A percentile compares a stretch with the other conserved stretches of the same genome.
Evolutionary conservation across 1,140 invertebrate genomes (phyloP).

Genomic region (Dryas iulia): DNA sequence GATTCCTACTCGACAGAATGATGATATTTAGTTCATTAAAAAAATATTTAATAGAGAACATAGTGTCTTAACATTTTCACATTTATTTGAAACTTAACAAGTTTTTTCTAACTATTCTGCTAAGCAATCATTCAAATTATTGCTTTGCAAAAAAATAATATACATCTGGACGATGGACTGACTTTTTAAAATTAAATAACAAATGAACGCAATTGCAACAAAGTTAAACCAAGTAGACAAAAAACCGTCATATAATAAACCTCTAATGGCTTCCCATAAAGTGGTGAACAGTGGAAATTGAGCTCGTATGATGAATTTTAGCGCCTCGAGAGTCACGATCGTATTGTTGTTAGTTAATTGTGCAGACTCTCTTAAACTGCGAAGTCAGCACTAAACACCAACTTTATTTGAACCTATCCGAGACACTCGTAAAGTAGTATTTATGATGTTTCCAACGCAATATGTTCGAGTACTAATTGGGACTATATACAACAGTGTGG

Average conservation of each 20-base stretch:
- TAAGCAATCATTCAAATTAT: too few relatives aligned
- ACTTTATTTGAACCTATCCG: conserved; percentile 56
- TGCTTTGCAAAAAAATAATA: too few relatives aligned
- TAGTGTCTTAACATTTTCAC: too few relatives aligned
- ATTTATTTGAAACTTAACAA: too few relatives aligned
- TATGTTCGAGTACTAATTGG: conserved; percentile 52
- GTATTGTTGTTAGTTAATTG: conserved; percentile 41
- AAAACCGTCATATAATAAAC: not conserved
- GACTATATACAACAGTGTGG: conserved; percentile 40
- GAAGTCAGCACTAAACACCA: conserved; percentile 52
- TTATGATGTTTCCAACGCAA: conserved; percentile 46
- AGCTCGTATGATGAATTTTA: conserved; percentile 26
- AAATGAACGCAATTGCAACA: not conserved
- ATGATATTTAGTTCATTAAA: too few relatives aligned
- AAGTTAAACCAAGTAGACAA: not conserved
- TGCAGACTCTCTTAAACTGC: conserved; percentile 44
- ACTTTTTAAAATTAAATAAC: too few relatives aligned
- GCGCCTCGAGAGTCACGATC: conserved; percentile 18
- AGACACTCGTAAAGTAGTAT: conserved; percentile 51
- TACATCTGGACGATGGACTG: too few relatives aligned
- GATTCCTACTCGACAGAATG: too few relatives aligned
- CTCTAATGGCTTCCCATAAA: not conserved
- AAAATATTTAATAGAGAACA: too few relatives aligned
- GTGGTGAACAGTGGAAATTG: not conserved
- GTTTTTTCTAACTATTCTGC: too few relatives aligned